These are phyloP conservation scores for Oncorhynchus masou DNA, from an alignment of 2,113 vertebrate species.

Conservation along the genomic window DNA sequence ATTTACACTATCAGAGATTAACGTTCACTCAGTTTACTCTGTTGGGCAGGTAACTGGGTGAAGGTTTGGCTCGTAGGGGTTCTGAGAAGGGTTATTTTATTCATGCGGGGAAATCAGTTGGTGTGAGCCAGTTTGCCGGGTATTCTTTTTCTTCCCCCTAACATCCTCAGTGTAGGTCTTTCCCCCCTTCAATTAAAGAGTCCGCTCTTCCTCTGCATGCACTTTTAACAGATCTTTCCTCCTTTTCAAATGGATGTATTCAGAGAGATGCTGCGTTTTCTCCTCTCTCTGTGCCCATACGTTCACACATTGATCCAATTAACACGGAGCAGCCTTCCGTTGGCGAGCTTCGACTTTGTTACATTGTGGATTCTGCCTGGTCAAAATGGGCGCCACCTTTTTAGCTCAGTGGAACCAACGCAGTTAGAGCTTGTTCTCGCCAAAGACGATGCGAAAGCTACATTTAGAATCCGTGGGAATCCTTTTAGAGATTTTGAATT, in stretches of 20 bases:
- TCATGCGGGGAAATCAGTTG: slow-evolving; percentile 49
- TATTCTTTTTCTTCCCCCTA: slow-evolving; percentile 8
- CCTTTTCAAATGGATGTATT: neutral
- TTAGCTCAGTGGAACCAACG: too few species aligned
- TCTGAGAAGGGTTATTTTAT: slow-evolving; percentile 31
- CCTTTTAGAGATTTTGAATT: slow-evolving; percentile 24
- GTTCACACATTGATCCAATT: slow-evolving; percentile 22
- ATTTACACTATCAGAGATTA: slow-evolving; percentile 15
- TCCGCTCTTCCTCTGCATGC: slow-evolving; percentile 33
- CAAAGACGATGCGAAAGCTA: neutral
- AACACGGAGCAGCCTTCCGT: neutral
- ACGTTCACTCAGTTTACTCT: slow-evolving; percentile 25
- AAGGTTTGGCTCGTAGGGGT: neutral
- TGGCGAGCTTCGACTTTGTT: neutral
- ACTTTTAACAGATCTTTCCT: neutral
- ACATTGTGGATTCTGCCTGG: too few species aligned
- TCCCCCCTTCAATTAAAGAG: neutral
- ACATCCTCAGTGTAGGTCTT: neutral
- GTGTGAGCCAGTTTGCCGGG: slow-evolving; percentile 74
- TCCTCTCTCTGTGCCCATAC: neutral
- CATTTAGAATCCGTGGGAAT: slow-evolving; percentile 41
- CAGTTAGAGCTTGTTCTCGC: too few species aligned
- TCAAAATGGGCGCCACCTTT: too few species aligned
- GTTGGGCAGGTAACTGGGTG: neutral
- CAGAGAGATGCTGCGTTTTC: neutral